Evolutionary conservation across 2,113 vertebrate species (phyloP).

Genomic region (Oryzias celebensis): DNA sequence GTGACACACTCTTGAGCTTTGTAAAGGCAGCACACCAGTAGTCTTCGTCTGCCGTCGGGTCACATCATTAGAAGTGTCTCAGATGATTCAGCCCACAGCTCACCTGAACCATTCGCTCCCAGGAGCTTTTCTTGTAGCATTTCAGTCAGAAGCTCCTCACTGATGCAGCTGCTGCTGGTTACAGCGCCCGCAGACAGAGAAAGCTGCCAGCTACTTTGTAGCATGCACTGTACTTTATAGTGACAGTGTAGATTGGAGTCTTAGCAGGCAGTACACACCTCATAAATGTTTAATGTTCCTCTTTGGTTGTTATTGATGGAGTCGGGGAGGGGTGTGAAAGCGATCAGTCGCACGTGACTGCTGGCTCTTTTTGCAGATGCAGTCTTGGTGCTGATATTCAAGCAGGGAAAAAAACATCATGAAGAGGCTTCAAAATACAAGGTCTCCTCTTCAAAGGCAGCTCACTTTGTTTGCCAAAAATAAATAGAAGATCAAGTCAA

Average conservation of each 20-base stretch:
- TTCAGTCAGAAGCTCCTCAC: slow-evolving; percentile 46
- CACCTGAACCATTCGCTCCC: slow-evolving; percentile 59
- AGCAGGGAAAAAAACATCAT: slow-evolving; percentile 26
- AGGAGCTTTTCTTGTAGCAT: slow-evolving; percentile 48
- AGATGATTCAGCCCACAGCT: slow-evolving; percentile 47
- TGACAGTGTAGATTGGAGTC: slow-evolving; percentile 71
- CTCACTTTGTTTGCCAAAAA: slow-evolving; percentile 27
- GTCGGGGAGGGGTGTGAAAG: slow-evolving; percentile 59
- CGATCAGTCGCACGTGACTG: slow-evolving; percentile 49
- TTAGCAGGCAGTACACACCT: slow-evolving; percentile 62
- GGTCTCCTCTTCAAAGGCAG: slow-evolving; percentile 3
- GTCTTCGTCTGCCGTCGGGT: slow-evolving; percentile 24
- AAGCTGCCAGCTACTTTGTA: slow-evolving; percentile 59
- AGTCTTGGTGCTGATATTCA: slow-evolving; percentile 30
- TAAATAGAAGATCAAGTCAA: slow-evolving; percentile 28
- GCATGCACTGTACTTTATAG: slow-evolving; percentile 60
- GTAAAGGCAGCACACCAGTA: slow-evolving; percentile 19
- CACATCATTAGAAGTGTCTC: slow-evolving; percentile 25
- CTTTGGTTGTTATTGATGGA: slow-evolving; percentile 68
- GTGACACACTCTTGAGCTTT: slow-evolving; percentile 12
- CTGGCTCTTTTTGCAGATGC: slow-evolving; percentile 27
- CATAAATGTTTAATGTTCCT: slow-evolving; percentile 75
- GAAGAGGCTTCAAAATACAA: background rate
- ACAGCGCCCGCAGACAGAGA: slow-evolving; percentile 47
- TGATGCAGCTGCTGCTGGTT: slow-evolving; percentile 63